Percentiles rank a stretch among this genome's conserved stretches.
phyloP scores from a whole-genome alignment of 2,113 vertebrate species.

The Rafetus swinhoei region DNA sequence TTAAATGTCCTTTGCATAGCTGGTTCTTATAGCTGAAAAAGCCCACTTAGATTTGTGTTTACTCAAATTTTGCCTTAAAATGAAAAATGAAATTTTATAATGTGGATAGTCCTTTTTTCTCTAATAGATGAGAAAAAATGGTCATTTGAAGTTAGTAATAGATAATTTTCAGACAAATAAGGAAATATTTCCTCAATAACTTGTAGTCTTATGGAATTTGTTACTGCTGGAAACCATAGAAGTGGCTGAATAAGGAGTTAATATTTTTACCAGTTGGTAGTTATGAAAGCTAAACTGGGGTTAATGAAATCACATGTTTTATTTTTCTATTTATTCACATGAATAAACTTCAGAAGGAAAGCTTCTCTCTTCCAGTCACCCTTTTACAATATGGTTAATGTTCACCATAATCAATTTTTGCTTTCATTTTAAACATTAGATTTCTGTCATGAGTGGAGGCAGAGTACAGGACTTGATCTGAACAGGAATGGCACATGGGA shows the following conservation, averaged over 20 bases:
- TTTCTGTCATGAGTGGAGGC: neutral
- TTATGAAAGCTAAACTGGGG: neutral
- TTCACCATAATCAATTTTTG: neutral
- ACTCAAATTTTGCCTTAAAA: neutral
- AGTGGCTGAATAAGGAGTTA: neutral
- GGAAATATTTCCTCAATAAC: neutral
- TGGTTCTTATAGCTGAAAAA: neutral
- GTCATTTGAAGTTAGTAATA: neutral
- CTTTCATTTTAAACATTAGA: neutral
- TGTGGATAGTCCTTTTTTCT: rapidly evolving
- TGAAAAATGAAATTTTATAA: neutral
- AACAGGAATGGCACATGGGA: neutral
- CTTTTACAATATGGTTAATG: neutral
- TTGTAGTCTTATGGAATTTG: neutral
- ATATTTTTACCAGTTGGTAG: neutral
- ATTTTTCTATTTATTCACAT: too few relatives aligned
- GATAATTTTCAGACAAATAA: neutral
- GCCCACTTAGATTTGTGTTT: neutral
- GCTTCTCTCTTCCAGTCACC: rapidly evolving
- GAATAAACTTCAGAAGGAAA: neutral
- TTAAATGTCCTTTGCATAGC: neutral
- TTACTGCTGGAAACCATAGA: neutral
- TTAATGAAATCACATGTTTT: neutral
- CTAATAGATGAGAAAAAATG: neutral
- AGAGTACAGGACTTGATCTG: neutral